Conservation (phyloP, 2,797 vertebrate genomes). For the Garrulus glandarius region DNA sequence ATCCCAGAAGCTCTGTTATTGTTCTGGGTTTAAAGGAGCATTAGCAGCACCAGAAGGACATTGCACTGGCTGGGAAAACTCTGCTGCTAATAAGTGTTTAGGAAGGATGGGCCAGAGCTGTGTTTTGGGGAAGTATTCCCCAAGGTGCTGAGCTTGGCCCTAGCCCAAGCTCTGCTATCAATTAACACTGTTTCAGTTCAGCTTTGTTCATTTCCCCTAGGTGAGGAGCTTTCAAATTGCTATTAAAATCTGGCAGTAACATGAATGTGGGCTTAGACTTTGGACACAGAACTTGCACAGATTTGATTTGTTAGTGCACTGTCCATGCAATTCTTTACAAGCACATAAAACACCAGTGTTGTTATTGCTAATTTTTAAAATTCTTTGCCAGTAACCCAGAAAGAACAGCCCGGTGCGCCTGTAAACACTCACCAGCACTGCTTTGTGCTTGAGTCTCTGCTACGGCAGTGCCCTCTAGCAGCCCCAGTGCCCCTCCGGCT, state of each 20-base stretch:
- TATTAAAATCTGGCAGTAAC: background rate
- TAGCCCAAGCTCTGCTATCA: background rate
- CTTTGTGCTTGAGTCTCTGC: fast-evolving
- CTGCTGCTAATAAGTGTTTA: background rate
- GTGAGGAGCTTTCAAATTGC: background rate
- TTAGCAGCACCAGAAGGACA: background rate
- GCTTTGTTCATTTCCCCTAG: background rate
- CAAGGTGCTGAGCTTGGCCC: background rate
- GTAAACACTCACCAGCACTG: fast-evolving
- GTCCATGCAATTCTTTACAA: fast-evolving
- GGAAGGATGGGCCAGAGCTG: background rate
- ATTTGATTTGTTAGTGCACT: background rate
- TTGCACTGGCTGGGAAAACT: background rate
- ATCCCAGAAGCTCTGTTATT: conserved; percentile 26
- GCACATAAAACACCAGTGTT: fast-evolving
- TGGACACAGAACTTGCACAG: background rate
- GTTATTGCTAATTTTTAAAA: background rate
- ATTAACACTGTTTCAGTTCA: background rate
- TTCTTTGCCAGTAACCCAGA: background rate
- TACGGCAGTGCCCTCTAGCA: background rate
- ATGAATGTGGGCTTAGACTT: fast-evolving
- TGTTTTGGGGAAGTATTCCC: background rate
- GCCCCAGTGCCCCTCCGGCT: fast-evolving
- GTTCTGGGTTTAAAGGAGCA: conserved; percentile 45
- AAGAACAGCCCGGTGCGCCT: background rate